Evolutionary conservation across 2,888 invertebrate species (phyloP).

Genomic region (Eupithecia centaureata): DNA sequence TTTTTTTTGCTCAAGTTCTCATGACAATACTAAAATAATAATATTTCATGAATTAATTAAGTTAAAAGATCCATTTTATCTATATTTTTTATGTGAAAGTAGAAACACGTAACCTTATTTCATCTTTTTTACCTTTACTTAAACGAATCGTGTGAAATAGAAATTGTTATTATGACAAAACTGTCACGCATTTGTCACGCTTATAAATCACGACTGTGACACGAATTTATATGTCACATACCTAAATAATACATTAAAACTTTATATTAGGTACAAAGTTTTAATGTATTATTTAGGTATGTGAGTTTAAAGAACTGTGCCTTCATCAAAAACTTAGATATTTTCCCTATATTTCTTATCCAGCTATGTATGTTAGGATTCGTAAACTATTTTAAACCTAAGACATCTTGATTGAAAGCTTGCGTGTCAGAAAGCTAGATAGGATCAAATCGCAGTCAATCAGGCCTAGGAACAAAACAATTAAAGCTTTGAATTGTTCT

Average conservation of each 20-base stretch:
- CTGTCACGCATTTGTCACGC: background rate
- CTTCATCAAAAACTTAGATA: too few species aligned
- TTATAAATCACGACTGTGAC: background rate
- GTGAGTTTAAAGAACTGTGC: too few species aligned
- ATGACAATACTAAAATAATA: background rate
- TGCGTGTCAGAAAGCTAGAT: slow-evolving; percentile 38
- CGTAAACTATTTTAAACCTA: background rate
- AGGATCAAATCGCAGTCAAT: slow-evolving; percentile 46
- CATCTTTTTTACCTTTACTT: background rate
- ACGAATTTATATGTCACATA: background rate
- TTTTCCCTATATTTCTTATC: too few species aligned
- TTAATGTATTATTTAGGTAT: too few species aligned
- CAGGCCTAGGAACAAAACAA: slow-evolving; percentile 46
- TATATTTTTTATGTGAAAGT: too few species aligned
- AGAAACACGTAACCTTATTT: background rate
- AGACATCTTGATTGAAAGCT: slow-evolving; percentile 15
- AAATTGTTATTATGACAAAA: background rate
- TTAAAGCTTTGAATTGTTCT: slow-evolving; percentile 49
- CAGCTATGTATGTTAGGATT: background rate
- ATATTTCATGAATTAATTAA: too few species aligned
- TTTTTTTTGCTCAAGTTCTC: background rate
- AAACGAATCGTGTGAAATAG: background rate
- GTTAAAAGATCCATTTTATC: too few species aligned
- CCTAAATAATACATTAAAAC: too few species aligned
- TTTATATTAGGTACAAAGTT: too few species aligned